Evolutionary conservation across 2,888 invertebrate genomes (phyloP).

Genomic region (Saturnia pavonia): DNA sequence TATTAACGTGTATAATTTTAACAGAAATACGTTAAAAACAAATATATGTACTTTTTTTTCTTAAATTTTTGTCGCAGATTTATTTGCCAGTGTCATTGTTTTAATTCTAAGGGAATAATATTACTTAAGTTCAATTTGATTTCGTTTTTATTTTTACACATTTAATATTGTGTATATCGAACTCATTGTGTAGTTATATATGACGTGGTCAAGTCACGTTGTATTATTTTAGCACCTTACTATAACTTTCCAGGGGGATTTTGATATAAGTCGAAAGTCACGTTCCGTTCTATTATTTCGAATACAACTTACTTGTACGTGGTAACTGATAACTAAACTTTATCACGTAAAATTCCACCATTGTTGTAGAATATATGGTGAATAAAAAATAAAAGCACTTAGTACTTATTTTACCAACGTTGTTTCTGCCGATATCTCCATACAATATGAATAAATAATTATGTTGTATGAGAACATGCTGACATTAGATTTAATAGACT

Average conservation of each 20-base stretch:
- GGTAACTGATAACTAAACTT: background rate
- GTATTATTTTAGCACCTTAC: background rate
- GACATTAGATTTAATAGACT: background rate
- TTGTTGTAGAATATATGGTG: background rate
- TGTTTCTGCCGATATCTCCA: background rate
- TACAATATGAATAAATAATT: background rate
- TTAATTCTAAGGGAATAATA: background rate
- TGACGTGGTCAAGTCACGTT: background rate
- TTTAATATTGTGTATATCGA: no score
- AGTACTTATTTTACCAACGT: background rate
- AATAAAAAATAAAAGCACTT: background rate
- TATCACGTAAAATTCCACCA: background rate
- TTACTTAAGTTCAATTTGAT: background rate
- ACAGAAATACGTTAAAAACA: no score
- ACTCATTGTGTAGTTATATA: no score
- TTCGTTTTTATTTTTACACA: no score
- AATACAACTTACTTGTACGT: background rate
- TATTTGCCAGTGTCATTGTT: background rate
- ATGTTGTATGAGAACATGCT: no score
- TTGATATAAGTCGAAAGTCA: background rate
- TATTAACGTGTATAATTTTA: no score
- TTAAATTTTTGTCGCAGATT: no score
- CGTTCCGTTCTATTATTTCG: background rate
- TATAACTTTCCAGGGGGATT: background rate
- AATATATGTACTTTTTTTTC: no score